Percentiles rank a stretch among this genome's conserved stretches.
Evolutionary conservation across 2,888 invertebrate genomes (phyloP).

Genomic region (Drosophila fulvimacula): DNA sequence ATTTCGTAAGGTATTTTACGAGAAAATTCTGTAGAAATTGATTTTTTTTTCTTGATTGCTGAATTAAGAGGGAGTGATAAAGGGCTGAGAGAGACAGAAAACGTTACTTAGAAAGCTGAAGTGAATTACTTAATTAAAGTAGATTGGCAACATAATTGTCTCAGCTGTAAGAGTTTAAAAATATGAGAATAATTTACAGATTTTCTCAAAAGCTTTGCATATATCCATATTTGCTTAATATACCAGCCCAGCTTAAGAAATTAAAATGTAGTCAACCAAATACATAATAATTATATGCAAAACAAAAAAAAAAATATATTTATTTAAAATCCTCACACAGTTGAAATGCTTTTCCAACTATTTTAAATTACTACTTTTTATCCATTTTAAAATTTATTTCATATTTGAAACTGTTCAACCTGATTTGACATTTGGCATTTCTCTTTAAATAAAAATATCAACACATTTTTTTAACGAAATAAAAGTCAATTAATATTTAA

Average conservation of each 20-base stretch:
- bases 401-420: neutral
- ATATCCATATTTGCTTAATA: neutral
- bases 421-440: conserved; percentile 6
- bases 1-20: conserved; percentile 1
- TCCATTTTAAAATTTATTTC: neutral
- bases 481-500: conserved; percentile 21
- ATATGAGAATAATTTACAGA: neutral
- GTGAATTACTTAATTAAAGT: no score
- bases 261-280: neutral
- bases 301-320: neutral
- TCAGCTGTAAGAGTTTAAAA: neutral
- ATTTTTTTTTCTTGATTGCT: conserved; percentile 4
- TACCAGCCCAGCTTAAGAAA: neutral
- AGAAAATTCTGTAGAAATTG: conserved; percentile 6
- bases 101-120: neutral
- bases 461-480: neutral
- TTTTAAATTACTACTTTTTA: neutral
- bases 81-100: neutral
- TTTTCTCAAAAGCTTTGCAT: no score
- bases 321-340: neutral
- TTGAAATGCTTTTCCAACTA: neutral
- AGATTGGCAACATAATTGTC: no score
- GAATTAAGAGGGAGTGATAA: neutral
- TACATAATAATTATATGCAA: neutral
- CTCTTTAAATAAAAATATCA: neutral